Percentiles rank a stretch among this genome's conserved stretches.
These are phyloP conservation scores for Pasiphila rectangulata DNA, from an alignment of 2,888 invertebrate genomes.

Conservation along the genomic window DNA sequence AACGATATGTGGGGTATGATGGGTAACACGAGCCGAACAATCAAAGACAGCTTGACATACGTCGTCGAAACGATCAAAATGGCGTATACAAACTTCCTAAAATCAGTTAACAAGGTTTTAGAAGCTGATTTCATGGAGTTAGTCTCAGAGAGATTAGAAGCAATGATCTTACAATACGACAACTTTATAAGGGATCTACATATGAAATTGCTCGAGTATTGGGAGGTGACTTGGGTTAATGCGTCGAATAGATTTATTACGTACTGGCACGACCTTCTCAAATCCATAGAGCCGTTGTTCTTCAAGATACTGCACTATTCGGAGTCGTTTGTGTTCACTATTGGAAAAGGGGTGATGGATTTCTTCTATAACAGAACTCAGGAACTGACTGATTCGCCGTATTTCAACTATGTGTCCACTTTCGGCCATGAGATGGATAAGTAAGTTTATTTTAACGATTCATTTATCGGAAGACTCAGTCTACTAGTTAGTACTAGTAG, in stretches of 20 bases:
- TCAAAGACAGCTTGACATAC: slow-evolving; percentile 87
- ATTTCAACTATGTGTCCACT: slow-evolving; percentile 89
- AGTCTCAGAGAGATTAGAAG: slow-evolving; percentile 84
- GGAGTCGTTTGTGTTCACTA: slow-evolving; percentile 86
- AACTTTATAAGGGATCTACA: slow-evolving; percentile 89
- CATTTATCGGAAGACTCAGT: no score
- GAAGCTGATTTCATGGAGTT: slow-evolving; percentile 89
- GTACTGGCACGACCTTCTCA: slow-evolving; percentile 87
- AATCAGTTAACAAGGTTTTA: slow-evolving; percentile 84
- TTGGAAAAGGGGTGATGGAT: slow-evolving; percentile 87
- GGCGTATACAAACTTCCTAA: slow-evolving; percentile 85
- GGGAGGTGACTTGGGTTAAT: slow-evolving; percentile 88
- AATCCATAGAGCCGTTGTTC: slow-evolving; percentile 88
- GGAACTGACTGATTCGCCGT: slow-evolving; percentile 89
- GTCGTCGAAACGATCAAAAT: slow-evolving; percentile 86
- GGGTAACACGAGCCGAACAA: slow-evolving; percentile 90
- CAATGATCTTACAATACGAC: slow-evolving; percentile 88
- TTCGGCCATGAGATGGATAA: slow-evolving; percentile 90
- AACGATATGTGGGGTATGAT: slow-evolving; percentile 92
- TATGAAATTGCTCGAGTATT: slow-evolving; percentile 82
- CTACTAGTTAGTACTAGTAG: no score
- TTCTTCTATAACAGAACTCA: slow-evolving; percentile 90
- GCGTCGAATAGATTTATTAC: slow-evolving; percentile 82
- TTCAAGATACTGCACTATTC: slow-evolving; percentile 88
- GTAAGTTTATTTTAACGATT: slow-evolving; percentile 43